Percentiles rank a stretch among this genome's conserved stretches.
Evolutionary conservation across 2,888 invertebrate species (phyloP).

Genomic region (Chymomyza fuscimana): DNA sequence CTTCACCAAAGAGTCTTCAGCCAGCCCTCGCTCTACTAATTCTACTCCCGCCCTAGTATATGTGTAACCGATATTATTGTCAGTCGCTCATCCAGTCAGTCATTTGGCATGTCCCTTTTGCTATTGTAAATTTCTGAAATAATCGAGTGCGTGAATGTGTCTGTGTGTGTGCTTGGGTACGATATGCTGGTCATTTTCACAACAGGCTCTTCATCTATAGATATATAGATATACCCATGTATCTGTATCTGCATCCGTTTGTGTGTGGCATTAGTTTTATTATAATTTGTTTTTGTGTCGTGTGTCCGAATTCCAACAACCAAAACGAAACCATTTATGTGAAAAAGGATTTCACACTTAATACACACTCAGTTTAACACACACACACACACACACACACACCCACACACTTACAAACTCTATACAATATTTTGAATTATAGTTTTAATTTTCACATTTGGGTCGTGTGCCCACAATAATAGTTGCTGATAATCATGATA

Average conservation of each 20-base stretch:
- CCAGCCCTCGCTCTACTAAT: too few species aligned
- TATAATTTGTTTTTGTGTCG: constrained; percentile 63
- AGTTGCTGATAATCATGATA: constrained; percentile 61
- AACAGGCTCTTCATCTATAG: background rate
- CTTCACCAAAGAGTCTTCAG: too few species aligned
- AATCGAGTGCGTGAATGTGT: constrained; percentile 1
- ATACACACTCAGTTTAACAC: constrained; percentile 14
- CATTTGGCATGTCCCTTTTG: constrained; percentile 24
- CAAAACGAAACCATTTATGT: constrained; percentile 56
- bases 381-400: background rate
- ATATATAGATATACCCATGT: background rate
- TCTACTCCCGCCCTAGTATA: constrained; percentile 14
- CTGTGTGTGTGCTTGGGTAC: constrained; percentile 5
- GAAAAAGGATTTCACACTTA: constrained; percentile 70
- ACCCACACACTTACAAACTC: background rate
- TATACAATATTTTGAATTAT: constrained; percentile 21
- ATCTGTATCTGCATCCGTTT: background rate
- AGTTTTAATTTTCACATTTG: constrained; percentile 31
- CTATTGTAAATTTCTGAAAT: constrained; percentile 64
- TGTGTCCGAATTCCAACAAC: constrained; percentile 52
- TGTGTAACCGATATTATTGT: constrained; percentile 75
- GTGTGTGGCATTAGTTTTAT: constrained; percentile 61
- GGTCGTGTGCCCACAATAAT: constrained; percentile 49
- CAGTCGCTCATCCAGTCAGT: constrained; percentile 25
- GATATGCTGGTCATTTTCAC: constrained; percentile 54